Evolutionary conservation across 2,113 vertebrate genomes (phyloP).

Genomic region (Pica pica): DNA sequence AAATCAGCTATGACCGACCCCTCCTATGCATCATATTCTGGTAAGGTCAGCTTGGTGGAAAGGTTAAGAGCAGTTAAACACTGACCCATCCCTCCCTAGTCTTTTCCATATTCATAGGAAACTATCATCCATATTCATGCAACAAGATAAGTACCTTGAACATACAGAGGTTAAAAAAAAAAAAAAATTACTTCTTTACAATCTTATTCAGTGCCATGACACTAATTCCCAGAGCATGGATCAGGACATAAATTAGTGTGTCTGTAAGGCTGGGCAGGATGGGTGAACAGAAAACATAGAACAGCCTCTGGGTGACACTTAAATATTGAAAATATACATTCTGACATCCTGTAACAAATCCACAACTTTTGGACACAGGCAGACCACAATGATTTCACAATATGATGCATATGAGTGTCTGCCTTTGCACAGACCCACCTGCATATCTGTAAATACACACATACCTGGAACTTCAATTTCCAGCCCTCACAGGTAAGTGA

Average conservation of each 20-base stretch:
- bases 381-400: not conserved
- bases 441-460: not conserved
- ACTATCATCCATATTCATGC: slow-evolving; percentile 70
- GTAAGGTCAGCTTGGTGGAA: slow-evolving; percentile 42
- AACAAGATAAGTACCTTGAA: slow-evolving; percentile 58
- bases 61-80: slow-evolving; percentile 69
- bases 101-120: slow-evolving; percentile 76
- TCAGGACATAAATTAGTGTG: slow-evolving; percentile 30
- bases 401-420: not conserved
- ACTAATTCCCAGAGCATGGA: slow-evolving; percentile 41
- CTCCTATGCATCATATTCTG: slow-evolving; percentile 29
- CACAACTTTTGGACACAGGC: not conserved
- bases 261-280: not conserved
- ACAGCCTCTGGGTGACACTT: not conserved
- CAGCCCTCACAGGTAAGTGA: not conserved
- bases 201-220: slow-evolving; percentile 26
- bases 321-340: not conserved
- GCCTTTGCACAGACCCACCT: not conserved
- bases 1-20: slow-evolving; percentile 50
- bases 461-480: not conserved
- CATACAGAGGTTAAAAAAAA: slow-evolving; percentile 53
- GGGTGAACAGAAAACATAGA: not conserved
- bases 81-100: slow-evolving; percentile 50
- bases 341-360: not conserved
- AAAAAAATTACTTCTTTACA: slow-evolving; percentile 41